phyloP scores from a whole-genome alignment of 2,797 vertebrate genomes.

The Spatula versicolor region DNA sequence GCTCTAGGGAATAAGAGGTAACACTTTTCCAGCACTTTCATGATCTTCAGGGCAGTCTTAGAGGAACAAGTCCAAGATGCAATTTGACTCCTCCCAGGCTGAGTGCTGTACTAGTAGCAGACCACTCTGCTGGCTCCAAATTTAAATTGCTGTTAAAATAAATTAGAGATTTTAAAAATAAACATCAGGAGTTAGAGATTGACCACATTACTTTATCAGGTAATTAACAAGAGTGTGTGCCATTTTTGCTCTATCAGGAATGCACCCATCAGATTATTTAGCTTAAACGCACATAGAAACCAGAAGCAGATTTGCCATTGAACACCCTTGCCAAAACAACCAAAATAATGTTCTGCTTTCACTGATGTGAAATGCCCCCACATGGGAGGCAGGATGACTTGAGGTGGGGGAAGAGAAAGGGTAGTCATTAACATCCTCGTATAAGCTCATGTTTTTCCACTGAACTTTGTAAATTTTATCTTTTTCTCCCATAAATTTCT shows the following conservation, averaged over 20 bases:
- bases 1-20: not conserved
- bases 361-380: not conserved
- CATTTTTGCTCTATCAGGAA: not conserved
- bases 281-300: not conserved
- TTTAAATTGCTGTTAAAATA: constrained; percentile 30
- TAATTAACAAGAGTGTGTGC: not conserved
- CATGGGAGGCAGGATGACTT: not conserved
- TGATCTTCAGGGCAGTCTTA: not conserved
- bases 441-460: constrained; percentile 22
- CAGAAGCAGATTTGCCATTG: not conserved
- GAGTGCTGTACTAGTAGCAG: not conserved
- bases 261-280: not conserved
- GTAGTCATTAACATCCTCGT: not conserved
- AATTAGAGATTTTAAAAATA: constrained; percentile 33
- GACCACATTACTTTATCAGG: constrained; percentile 14
- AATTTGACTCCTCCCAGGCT: not conserved
- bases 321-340: not conserved
- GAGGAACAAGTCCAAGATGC: not conserved
- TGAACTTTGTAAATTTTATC: not conserved
- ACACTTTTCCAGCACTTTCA: not conserved
- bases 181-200: constrained; percentile 10
- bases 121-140: not conserved
- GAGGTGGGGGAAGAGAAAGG: not conserved
- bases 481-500: constrained; percentile 35
- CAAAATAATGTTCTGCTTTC: not conserved